These are phyloP conservation scores for Leptobrachium ailaonicum DNA, from an alignment of 2,113 vertebrate species.

Conservation along the genomic window DNA sequence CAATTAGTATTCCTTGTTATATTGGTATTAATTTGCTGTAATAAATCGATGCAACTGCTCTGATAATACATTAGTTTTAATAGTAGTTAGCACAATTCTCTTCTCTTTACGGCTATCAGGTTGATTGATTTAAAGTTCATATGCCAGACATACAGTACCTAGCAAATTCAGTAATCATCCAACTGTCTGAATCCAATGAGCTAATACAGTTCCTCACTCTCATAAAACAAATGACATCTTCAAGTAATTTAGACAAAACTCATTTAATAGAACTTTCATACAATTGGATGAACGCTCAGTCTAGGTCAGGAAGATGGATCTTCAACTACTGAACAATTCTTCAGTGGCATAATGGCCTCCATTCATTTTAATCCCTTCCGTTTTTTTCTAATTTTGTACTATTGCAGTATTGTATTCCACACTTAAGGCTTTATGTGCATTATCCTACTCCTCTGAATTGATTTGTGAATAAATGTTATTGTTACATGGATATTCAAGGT, in stretches of 20 bases:
- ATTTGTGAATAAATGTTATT: no score
- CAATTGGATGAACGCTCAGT: not conserved
- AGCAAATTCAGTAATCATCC: conserved; percentile 39
- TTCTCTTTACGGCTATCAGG: conserved; percentile 11
- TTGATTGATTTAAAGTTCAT: conserved; percentile 40
- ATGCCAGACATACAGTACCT: conserved; percentile 29
- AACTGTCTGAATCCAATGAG: conserved; percentile 46
- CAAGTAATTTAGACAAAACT: conserved; percentile 45
- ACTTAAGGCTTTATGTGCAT: no score
- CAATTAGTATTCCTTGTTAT: no score
- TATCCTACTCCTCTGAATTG: no score
- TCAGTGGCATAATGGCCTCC: no score
- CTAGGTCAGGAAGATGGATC: conserved; percentile 37
- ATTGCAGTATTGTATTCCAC: no score
- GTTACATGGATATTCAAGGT: no score
- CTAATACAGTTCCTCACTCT: conserved; percentile 29
- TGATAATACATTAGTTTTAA: conserved; percentile 21
- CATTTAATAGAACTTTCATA: conserved; percentile 35
- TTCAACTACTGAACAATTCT: conserved; percentile 26
- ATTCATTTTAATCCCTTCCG: no score
- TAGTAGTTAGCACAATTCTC: conserved; percentile 25
- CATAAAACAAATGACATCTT: conserved; percentile 41
- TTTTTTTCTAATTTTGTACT: no score
- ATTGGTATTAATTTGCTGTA: no score
- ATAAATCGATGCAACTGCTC: not conserved